Evolutionary conservation across 2,797 vertebrate species (phyloP).

Genomic region (Miichthys miiuy): DNA sequence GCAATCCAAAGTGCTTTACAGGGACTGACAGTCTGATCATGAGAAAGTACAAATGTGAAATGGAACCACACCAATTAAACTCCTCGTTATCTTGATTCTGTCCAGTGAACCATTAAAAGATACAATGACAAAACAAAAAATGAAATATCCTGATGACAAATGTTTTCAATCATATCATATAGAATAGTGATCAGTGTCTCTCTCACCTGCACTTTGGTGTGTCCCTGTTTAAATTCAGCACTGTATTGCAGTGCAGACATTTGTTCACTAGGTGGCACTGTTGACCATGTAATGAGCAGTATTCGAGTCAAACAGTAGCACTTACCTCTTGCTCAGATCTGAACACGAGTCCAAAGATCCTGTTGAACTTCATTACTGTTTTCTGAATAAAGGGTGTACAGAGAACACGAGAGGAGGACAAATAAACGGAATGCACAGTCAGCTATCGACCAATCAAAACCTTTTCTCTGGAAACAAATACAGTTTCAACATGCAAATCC

Average conservation of each 20-base stretch:
- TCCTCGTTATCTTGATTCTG: neutral
- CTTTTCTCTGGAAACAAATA: neutral
- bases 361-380: neutral
- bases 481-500: neutral
- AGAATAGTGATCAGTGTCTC: neutral
- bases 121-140: neutral
- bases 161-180: neutral
- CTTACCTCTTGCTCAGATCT: neutral
- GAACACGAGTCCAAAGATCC: neutral
- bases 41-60: neutral
- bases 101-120: neutral
- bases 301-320: neutral
- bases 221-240: neutral
- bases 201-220: neutral
- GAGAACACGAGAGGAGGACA: neutral
- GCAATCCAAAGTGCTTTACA: neutral
- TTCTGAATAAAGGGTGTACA: neutral
- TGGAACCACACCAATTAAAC: neutral
- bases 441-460: neutral
- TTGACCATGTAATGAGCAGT: slow-evolving; percentile 46
- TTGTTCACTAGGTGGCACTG: slow-evolving; percentile 65
- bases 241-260: neutral
- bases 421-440: neutral
- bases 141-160: neutral
- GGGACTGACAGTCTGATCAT: neutral